Percentiles rank a stretch among this genome's conserved stretches.
Conservation (phyloP, 2,113 vertebrate genomes). For the Vidua chalybeata region DNA sequence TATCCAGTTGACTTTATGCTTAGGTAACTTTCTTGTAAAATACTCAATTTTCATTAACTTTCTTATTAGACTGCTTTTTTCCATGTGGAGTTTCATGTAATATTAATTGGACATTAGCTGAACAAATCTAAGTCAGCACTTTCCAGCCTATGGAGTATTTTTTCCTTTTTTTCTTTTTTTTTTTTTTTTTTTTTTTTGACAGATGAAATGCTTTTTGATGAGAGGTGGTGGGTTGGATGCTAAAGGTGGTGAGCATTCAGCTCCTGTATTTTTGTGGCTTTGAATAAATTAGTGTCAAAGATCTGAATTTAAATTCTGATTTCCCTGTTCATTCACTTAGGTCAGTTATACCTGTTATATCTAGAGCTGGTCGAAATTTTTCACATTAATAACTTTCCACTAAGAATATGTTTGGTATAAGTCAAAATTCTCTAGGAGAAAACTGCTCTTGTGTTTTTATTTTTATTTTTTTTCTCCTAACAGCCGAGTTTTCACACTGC, state of each 20-base stretch:
- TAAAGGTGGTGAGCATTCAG: neutral
- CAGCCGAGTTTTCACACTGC: neutral
- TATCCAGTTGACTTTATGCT: neutral
- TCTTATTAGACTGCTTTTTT: neutral
- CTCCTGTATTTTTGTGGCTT: neutral
- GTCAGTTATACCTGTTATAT: neutral
- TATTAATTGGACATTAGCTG: slow-evolving; percentile 15
- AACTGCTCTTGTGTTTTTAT: neutral
- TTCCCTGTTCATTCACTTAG: neutral
- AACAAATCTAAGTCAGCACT: slow-evolving; percentile 13
- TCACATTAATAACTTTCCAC: neutral
- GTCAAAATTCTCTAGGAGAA: neutral
- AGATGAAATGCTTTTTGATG: neutral
- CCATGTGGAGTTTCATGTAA: neutral
- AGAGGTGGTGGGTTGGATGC: neutral
- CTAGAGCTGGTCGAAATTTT: neutral
- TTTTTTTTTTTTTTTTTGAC: neutral
- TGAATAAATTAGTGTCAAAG: neutral
- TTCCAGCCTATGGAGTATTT: neutral
- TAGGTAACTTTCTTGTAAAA: slow-evolving; percentile 8
- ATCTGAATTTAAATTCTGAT: neutral
- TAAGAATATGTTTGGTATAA: neutral
- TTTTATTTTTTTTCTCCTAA: neutral
- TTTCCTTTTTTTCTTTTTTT: neutral
- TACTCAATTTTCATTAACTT: slow-evolving; percentile 39